A percentile compares a stretch with the other conserved stretches of the same genome.
phyloP scores from a whole-genome alignment of 2,797 vertebrate genomes.

The Graptemys geographica region DNA sequence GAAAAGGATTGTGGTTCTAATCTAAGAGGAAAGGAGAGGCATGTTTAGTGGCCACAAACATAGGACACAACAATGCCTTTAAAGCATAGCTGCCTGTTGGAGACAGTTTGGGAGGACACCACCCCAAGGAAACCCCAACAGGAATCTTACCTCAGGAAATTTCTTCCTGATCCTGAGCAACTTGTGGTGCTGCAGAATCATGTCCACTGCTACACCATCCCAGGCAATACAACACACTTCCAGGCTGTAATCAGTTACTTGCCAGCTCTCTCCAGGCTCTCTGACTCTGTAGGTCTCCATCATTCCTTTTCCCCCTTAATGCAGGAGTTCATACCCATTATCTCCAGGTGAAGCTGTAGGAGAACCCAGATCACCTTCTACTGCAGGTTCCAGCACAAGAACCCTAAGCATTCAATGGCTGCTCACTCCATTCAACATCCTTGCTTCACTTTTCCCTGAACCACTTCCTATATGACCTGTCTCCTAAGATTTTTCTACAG shows the following conservation, averaged over 20 bases:
- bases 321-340: neutral
- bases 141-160: neutral
- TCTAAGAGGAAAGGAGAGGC: neutral
- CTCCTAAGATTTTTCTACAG: neutral
- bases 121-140: neutral
- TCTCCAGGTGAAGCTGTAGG: neutral
- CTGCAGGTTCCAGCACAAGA: neutral
- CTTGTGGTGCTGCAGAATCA: neutral
- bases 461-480: neutral
- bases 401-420: neutral
- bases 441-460: neutral
- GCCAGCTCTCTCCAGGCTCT: neutral
- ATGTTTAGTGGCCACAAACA: neutral
- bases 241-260: neutral
- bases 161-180: neutral
- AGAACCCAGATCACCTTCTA: neutral
- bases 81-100: neutral
- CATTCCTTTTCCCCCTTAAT: neutral
- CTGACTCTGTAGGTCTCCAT: neutral
- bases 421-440: neutral
- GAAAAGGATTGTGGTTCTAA: neutral
- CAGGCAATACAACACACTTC: neutral
- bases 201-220: rapidly evolving
- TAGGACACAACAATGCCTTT: neutral
- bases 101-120: neutral